Conservation (phyloP, 2,113 vertebrate species). For the Oryzias curvinotus region DNA sequence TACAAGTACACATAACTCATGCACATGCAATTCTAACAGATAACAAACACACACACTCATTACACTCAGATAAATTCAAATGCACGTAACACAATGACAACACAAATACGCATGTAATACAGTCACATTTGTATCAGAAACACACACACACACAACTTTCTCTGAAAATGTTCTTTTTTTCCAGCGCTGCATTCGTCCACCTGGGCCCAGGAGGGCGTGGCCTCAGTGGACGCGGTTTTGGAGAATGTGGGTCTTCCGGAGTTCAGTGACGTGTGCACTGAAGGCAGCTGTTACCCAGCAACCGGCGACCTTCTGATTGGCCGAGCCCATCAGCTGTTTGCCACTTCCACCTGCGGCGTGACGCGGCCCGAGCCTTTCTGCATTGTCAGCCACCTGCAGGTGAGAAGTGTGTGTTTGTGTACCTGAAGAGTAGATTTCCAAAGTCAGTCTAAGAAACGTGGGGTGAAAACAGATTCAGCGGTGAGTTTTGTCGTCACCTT, state of each 20-base stretch:
- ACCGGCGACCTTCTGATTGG: conserved; percentile 96
- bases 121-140: no score
- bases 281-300: conserved; percentile 96
- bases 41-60: no score
- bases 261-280: conserved; percentile 87
- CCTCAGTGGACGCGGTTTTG: conserved; percentile 48
- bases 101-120: no score
- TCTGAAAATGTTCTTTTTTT: neutral
- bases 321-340: conserved; percentile 82
- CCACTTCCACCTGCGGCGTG: conserved; percentile 90
- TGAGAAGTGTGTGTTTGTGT: conserved; percentile 42
- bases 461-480: no score
- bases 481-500: no score
- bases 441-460: no score
- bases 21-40: no score
- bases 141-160: neutral
- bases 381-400: conserved; percentile 97
- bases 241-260: conserved; percentile 71
- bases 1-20: no score
- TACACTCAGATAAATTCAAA: no score
- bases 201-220: conserved; percentile 20
- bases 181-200: conserved; percentile 69
- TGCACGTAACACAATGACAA: no score
- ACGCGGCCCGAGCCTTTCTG: conserved; percentile 86
- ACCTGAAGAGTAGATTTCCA: neutral